Percentiles rank a stretch among this genome's conserved stretches.
Evolutionary conservation across 2,113 vertebrate species (phyloP).

Genomic region (Porphyrio hochstetteri): DNA sequence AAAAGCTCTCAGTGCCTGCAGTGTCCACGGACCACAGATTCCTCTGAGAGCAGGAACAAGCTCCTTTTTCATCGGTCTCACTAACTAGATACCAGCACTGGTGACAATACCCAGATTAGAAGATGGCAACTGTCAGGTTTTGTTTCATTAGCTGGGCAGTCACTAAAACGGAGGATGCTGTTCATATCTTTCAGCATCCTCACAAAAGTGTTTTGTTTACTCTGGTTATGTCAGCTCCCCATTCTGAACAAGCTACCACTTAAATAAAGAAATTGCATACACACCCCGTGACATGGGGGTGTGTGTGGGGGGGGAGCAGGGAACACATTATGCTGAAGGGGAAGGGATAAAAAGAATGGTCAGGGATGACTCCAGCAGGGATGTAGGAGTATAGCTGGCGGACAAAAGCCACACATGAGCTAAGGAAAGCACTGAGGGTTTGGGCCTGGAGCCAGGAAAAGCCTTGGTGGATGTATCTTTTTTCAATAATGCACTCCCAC

Average conservation of each 20-base stretch:
- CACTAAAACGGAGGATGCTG: not conserved
- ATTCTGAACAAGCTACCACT: not conserved
- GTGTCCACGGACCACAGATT: not conserved
- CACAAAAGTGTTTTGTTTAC: slow-evolving; percentile 32
- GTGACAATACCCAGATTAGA: not conserved
- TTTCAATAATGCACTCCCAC: slow-evolving; percentile 57
- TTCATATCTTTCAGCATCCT: not conserved
- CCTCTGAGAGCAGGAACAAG: fast-evolving
- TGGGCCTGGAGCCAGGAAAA: slow-evolving; percentile 41
- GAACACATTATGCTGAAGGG: not conserved
- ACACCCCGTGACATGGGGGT: not conserved
- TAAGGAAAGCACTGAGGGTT: slow-evolving; percentile 25
- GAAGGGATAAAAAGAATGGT: not conserved
- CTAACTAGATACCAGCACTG: not conserved
- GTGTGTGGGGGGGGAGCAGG: no score
- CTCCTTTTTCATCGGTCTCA: not conserved
- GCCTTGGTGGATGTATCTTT: slow-evolving; percentile 28
- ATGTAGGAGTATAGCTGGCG: not conserved
- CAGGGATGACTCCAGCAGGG: not conserved
- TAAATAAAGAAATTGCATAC: slow-evolving; percentile 1
- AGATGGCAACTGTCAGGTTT: not conserved
- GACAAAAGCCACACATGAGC: slow-evolving; percentile 3
- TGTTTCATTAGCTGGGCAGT: not conserved
- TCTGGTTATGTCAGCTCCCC: not conserved
- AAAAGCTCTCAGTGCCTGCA: not conserved